These are phyloP conservation scores for Megalops atlanticus DNA, from an alignment of 2,113 vertebrate species.

Conservation along the genomic window DNA sequence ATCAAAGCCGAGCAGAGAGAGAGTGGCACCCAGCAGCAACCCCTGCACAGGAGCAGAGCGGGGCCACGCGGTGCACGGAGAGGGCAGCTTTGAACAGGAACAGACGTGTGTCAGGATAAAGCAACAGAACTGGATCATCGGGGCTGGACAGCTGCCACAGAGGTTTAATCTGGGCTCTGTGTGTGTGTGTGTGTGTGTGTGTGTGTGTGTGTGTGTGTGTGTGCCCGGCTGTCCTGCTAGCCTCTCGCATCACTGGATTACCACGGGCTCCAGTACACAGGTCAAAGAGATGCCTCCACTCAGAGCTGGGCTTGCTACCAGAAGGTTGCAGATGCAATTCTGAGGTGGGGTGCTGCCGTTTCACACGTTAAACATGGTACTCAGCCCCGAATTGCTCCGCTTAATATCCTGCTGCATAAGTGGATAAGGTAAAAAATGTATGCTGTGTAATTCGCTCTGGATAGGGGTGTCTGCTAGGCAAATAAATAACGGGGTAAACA, in stretches of 20 bases:
- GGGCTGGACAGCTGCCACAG: not conserved
- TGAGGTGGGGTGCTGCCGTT: not conserved
- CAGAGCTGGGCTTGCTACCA: not conserved
- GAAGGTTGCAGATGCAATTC: not conserved
- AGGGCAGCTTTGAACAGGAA: too few relatives aligned
- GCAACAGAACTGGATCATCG: not conserved
- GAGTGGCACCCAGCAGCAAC: too few relatives aligned
- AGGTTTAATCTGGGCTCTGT: slow-evolving; percentile 12
- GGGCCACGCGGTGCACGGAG: too few relatives aligned
- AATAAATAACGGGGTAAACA: not conserved
- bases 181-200: not conserved
- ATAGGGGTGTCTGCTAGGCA: not conserved
- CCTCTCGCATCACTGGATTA: not conserved
- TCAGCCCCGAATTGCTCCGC: not conserved
- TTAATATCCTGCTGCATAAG: not conserved
- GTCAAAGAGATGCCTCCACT: not conserved
- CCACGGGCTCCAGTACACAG: not conserved
- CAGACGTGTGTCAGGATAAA: not conserved
- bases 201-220: not conserved
- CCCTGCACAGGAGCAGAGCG: too few relatives aligned
- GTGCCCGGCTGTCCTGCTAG: not conserved
- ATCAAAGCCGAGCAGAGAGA: too few relatives aligned
- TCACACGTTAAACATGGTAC: not conserved
- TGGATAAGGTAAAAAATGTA: not conserved
- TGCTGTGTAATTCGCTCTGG: not conserved